Base-by-base conservation (phyloP, 2,113 vertebrate genomes). In the Hyperoodon ampullatus region DNA sequence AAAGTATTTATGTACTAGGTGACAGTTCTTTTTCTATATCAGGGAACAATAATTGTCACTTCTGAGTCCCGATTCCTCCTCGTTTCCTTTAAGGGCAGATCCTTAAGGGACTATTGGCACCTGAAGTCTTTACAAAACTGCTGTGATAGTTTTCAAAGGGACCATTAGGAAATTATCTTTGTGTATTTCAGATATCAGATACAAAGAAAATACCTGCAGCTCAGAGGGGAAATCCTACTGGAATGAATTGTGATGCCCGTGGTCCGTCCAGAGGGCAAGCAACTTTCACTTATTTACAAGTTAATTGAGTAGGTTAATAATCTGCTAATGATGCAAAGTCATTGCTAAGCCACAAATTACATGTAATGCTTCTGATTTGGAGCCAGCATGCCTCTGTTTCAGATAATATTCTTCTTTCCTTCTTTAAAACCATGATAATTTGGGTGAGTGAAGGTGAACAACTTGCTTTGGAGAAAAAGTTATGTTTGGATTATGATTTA, bases 171-270 rank as follows among this genome's bases (percentile, higher is more conserved):
- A 68, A 24, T 94, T 33, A 33, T 39, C 68, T 83, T 61, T 28
- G 71, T 33, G 53, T 24, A 9, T 88, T 78, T 75, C 53, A 47
- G n/a, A 42, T 63, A 42, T 24, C 12, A 78, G 1, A 50, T 28
- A 24, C 23, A 55, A 42, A 86, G 77, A 55, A 14, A 2, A 30
- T 8, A 3, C 35, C 26, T 1, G 1, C 3, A 28, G 66, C 53
- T 68, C 23, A 12, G 65, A 61, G 24, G 7, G 2, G n/a, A 24
- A 28, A 71, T 13, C 26, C 14, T 23, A 0, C 1, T 16, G 65
- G 13, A 44, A 8, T 2, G 50, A 8, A 6, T 4, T 13, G 55
- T 2, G 21, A 0, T 4, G 23, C 6, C 24, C 6, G 0, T 5
- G 3, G 15, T 5, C 15, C 1, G 8, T 5, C 19, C 1, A 13